These are phyloP conservation scores for Ameiurus melas DNA, from an alignment of 2,113 vertebrate species.

Conservation along the genomic window DNA sequence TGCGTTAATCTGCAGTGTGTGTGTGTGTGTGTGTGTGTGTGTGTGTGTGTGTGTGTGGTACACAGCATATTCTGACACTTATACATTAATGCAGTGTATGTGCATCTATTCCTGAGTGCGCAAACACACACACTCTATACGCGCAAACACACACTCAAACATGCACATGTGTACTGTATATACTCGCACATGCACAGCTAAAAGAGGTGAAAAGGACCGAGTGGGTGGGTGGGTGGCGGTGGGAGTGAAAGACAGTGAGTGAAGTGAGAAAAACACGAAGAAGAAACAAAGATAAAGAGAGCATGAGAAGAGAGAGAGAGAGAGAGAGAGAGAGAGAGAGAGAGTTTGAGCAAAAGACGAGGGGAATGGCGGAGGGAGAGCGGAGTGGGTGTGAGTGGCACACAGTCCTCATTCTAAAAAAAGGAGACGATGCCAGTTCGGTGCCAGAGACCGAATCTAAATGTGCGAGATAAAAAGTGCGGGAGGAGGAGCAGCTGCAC, in stretches of 20 bases:
- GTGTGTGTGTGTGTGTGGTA: too few relatives aligned
- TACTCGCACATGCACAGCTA: slow-evolving; percentile 9
- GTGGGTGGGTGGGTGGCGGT: slow-evolving; percentile 45
- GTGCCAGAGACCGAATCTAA: not conserved
- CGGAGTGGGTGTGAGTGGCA: slow-evolving; percentile 49
- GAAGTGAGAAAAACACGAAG: slow-evolving; percentile 37
- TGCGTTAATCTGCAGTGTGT: not conserved
- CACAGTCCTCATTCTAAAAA: slow-evolving; percentile 37
- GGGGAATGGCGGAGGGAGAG: slow-evolving; percentile 35
- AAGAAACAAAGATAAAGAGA: slow-evolving; percentile 36
- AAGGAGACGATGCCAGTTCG: slow-evolving; percentile 22
- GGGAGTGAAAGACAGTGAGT: slow-evolving; percentile 44
- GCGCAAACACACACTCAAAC: not conserved
- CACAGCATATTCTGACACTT: not conserved
- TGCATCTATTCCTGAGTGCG: not conserved
- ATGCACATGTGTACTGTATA: not conserved
- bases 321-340: slow-evolving; percentile 13
- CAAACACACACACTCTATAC: slow-evolving; percentile 14
- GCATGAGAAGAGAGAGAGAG: not conserved
- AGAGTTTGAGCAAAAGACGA: slow-evolving; percentile 46
- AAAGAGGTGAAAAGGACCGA: slow-evolving; percentile 44
- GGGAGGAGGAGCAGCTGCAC: slow-evolving; percentile 25
- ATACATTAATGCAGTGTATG: not conserved
- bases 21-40: not conserved
- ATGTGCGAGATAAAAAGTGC: slow-evolving; percentile 43